Percentiles rank a stretch among this genome's conserved stretches.
Evolutionary conservation across 2,888 invertebrate species (phyloP).

Genomic region (Acholoe squamosa): DNA sequence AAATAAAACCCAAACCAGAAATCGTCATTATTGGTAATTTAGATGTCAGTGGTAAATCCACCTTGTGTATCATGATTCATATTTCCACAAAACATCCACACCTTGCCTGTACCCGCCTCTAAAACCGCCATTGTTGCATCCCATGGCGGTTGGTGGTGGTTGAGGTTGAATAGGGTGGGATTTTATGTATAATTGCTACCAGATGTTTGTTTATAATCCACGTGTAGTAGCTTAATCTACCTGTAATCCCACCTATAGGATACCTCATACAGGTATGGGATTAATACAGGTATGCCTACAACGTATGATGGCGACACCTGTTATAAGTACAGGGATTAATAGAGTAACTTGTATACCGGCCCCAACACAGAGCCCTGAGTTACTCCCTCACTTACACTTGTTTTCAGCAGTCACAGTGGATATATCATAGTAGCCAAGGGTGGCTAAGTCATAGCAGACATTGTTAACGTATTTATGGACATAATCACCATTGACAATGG

Average conservation of each 20-base stretch:
- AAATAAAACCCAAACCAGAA: neutral
- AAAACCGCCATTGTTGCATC: neutral
- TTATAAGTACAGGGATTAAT: neutral
- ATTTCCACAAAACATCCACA: too few species aligned
- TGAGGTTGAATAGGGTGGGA: neutral
- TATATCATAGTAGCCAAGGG: neutral
- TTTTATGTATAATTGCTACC: neutral
- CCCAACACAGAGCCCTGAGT: neutral
- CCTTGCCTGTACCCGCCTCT: neutral
- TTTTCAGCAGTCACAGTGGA: neutral
- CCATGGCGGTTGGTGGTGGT: neutral
- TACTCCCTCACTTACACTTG: neutral
- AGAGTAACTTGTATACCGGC: neutral
- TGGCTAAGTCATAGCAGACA: neutral
- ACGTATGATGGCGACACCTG: neutral
- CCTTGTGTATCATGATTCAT: neutral
- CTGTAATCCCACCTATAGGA: neutral
- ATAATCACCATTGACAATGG: neutral
- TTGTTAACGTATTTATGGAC: neutral
- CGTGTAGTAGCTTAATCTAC: neutral
- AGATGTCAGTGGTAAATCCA: too few species aligned
- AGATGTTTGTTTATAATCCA: conserved; percentile 6
- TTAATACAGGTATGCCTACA: neutral
- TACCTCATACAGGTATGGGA: neutral
- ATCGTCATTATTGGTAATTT: neutral